Conservation (phyloP, 2,888 invertebrate species). For the Drosophila kuntzei region DNA sequence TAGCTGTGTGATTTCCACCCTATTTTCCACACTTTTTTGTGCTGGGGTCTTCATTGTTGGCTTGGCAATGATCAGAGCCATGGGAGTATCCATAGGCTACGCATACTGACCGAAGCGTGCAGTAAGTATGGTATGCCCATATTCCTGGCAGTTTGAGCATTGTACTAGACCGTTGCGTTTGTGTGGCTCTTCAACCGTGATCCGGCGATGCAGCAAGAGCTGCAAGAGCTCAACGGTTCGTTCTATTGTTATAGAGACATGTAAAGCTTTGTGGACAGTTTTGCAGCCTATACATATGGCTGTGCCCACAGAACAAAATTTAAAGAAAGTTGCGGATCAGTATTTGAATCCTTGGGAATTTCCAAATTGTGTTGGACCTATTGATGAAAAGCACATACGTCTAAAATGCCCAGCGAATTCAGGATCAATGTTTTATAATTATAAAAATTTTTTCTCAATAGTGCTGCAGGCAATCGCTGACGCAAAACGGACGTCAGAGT, state of each 20-base stretch:
- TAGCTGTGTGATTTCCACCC: too few species aligned
- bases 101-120: too few species aligned
- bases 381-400: background rate
- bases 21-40: too few species aligned
- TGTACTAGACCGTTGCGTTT: too few species aligned
- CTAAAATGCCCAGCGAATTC: constrained; percentile 31
- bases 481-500: constrained; percentile 10
- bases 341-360: constrained; percentile 30
- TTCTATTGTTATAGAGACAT: constrained; percentile 34
- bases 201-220: too few species aligned
- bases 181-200: too few species aligned
- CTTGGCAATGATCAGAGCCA: too few species aligned
- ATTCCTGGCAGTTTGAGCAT: too few species aligned
- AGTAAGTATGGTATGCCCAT: too few species aligned
- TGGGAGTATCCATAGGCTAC: too few species aligned
- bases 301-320: constrained; percentile 30
- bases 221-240: constrained; percentile 41
- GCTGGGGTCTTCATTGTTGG: too few species aligned
- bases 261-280: constrained; percentile 34
- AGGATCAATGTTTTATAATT: constrained; percentile 65
- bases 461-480: constrained; percentile 4
- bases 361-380: constrained; percentile 1
- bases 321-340: constrained; percentile 26
- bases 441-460: constrained; percentile 5
- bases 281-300: constrained; percentile 40